Conservation (phyloP, 2,888 invertebrate genomes). For the Drosophila prolongata region DNA sequence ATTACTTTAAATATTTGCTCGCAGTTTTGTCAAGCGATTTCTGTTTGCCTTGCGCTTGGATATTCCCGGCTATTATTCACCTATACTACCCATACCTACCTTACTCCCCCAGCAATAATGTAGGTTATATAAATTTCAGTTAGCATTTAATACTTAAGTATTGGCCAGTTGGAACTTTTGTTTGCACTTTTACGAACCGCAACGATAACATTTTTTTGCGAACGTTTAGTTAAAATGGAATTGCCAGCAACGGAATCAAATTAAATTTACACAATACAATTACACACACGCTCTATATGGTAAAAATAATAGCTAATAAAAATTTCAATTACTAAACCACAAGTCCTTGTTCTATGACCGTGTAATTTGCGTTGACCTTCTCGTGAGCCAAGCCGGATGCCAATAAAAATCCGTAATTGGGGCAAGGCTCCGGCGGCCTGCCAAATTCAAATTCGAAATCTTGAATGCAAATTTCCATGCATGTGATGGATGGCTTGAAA, state of each 20-base stretch:
- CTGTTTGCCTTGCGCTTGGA: conserved; percentile 58
- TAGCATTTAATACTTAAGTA: conserved; percentile 67
- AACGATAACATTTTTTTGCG: conserved; percentile 24
- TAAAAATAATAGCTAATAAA: conserved; percentile 71
- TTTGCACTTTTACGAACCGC: conserved; percentile 47
- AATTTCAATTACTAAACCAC: conserved; percentile 61
- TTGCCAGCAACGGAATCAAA: conserved; percentile 64
- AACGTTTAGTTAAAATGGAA: conserved; percentile 48
- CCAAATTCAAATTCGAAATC: conserved; percentile 33
- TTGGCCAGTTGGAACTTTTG: conserved; percentile 56
- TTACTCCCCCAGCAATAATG: conserved; percentile 35
- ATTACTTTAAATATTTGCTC: conserved; percentile 62
- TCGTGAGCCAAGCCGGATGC: conserved; percentile 59
- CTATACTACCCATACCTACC: conserved; percentile 5
- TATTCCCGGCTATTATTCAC: conserved; percentile 14
- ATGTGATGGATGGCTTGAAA: conserved; percentile 48
- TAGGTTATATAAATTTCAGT: conserved; percentile 76
- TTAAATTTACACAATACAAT: conserved; percentile 54
- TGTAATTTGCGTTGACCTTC: conserved; percentile 62
- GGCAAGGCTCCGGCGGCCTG: conserved; percentile 30
- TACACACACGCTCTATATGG: conserved; percentile 61
- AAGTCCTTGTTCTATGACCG: conserved; percentile 47
- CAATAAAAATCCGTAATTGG: conserved; percentile 61
- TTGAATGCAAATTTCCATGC: conserved; percentile 60
- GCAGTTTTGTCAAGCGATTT: conserved; percentile 44